Conservation (phyloP, 2,888 invertebrate genomes). For the Enchytraeus crypticus region DNA sequence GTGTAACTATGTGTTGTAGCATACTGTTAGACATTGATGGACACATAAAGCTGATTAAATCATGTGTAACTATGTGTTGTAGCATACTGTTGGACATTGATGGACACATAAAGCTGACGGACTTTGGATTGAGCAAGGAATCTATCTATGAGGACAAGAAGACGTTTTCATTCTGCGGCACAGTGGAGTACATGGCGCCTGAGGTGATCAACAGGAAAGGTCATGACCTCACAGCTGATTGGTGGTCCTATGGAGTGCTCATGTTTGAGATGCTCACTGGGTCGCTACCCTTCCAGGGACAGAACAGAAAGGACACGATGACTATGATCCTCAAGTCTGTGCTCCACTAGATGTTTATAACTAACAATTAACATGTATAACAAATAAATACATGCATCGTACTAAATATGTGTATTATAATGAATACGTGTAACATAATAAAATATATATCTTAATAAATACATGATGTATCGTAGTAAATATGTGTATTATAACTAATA, state of each 20-base stretch:
- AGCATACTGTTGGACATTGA: conserved; percentile 81
- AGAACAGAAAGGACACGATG: conserved; percentile 94
- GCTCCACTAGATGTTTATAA: no score
- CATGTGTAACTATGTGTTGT: conserved; percentile 11
- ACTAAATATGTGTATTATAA: no score
- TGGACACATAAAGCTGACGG: conserved; percentile 95
- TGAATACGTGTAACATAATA: no score
- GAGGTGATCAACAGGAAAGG: conserved; percentile 81
- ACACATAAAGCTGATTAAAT: conserved; percentile 62
- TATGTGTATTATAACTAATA: no score
- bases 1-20: conserved; percentile 45
- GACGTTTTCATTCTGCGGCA: conserved; percentile 88
- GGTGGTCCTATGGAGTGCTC: conserved; percentile 95
- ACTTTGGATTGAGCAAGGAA: conserved; percentile 95
- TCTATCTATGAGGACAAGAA: conserved; percentile 73
- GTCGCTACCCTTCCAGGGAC: conserved; percentile 89
- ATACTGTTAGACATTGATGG: conserved; percentile 82
- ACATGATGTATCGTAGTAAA: no score
- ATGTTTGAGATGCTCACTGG: conserved; percentile 98
- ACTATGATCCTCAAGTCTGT: conserved; percentile 79
- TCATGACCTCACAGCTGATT: conserved; percentile 95
- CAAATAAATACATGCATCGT: no score
- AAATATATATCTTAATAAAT: no score
- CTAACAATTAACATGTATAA: no score
- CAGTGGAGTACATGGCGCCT: conserved; percentile 82